Percentiles rank a stretch among this genome's conserved stretches.
Conservation (phyloP, 2,888 invertebrate species). For the Mythimna ferrago region DNA sequence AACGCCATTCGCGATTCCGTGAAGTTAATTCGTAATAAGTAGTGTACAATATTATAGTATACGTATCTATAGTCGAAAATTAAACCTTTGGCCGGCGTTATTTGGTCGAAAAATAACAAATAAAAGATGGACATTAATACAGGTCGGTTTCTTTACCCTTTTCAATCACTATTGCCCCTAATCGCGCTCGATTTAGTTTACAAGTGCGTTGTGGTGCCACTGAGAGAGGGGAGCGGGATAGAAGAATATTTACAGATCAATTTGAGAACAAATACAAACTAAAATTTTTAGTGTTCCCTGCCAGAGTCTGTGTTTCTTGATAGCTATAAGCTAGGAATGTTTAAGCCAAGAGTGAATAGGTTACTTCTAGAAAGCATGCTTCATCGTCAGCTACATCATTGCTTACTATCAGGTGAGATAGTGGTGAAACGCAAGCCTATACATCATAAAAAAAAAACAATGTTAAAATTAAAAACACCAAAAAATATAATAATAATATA, state of each 20-base stretch:
- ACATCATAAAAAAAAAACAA: no score
- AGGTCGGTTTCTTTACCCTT: constrained; percentile 85
- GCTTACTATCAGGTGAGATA: no score
- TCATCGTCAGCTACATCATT: no score
- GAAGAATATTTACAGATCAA: background rate
- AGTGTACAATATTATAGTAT: constrained; percentile 62
- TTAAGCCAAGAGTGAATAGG: no score
- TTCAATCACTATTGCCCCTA: constrained; percentile 89
- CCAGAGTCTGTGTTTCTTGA: no score
- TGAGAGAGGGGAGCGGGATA: constrained; percentile 56
- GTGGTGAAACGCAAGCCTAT: no score
- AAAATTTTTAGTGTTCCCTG: no score
- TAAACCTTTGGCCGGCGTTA: constrained; percentile 71
- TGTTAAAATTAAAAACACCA: no score
- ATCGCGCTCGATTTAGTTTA: constrained; percentile 86
- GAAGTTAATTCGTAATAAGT: constrained; percentile 64
- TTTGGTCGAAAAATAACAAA: constrained; percentile 76
- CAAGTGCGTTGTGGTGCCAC: constrained; percentile 67
- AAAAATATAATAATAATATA: no score
- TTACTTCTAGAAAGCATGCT: no score
- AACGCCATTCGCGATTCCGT: constrained; percentile 42
- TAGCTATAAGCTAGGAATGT: no score
- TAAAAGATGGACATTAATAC: constrained; percentile 78
- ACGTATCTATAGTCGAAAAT: constrained; percentile 68
- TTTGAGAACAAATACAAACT: background rate